Percentiles rank a stretch among this genome's conserved stretches.
Conservation (phyloP, 2,888 invertebrate species). For the Pecten maximus region DNA sequence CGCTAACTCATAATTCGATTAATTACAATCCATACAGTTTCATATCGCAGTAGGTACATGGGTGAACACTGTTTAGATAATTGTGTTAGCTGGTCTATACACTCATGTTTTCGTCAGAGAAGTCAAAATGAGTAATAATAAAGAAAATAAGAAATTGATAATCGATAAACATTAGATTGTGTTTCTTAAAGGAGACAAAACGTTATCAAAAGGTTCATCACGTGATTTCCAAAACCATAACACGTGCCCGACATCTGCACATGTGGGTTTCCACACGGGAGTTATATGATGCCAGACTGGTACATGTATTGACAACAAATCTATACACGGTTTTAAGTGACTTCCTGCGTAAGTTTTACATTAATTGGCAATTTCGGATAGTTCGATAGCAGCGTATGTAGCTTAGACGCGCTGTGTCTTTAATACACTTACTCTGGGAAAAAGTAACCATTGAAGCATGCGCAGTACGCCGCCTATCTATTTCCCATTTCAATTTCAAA, state of each 20-base stretch:
- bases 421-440: neutral
- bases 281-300: neutral
- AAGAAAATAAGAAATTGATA: too few relatives aligned
- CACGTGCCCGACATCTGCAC: neutral
- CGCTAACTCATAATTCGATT: neutral
- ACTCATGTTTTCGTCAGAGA: too few relatives aligned
- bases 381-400: neutral
- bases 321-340: neutral
- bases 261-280: neutral
- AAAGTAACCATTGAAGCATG: constrained; percentile 2
- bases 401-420: neutral
- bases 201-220: neutral
- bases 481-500: constrained; percentile 5
- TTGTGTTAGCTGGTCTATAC: too few relatives aligned
- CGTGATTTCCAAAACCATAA: neutral
- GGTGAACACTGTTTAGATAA: too few relatives aligned
- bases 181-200: too few relatives aligned
- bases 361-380: neutral
- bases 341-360: neutral
- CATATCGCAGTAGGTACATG: too few relatives aligned
- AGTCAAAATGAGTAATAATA: too few relatives aligned
- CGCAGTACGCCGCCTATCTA: neutral
- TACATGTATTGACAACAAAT: neutral
- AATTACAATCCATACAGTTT: neutral
- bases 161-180: too few relatives aligned